Conservation (phyloP, 2,888 invertebrate genomes). For the Drosophila silvestris region DNA sequence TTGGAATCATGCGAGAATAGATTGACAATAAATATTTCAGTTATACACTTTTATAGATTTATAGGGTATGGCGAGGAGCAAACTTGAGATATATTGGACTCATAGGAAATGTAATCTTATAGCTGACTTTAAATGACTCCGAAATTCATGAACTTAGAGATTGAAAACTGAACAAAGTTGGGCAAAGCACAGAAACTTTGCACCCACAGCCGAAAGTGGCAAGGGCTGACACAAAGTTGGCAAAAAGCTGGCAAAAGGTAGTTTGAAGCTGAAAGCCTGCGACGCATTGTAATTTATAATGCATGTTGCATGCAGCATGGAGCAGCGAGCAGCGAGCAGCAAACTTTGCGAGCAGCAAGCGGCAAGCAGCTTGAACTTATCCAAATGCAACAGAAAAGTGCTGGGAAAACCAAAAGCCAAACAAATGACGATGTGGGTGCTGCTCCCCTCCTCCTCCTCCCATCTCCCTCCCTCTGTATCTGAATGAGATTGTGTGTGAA, state of each 20-base stretch:
- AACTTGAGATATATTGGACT: not conserved
- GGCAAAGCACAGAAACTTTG: constrained; percentile 21
- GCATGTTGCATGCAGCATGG: constrained; percentile 28
- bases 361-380: constrained; percentile 27
- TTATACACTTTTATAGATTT: not conserved
- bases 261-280: constrained; percentile 25
- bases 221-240: constrained; percentile 1
- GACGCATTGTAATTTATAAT: constrained; percentile 50
- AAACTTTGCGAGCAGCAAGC: constrained; percentile 1
- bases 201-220: constrained; percentile 2
- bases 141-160: constrained; percentile 23
- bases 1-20: not conserved
- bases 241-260: constrained; percentile 6
- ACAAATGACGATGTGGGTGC: constrained; percentile 18
- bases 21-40: too few relatives aligned
- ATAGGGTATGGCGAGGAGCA: not conserved
- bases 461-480: not conserved
- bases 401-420: constrained; percentile 13
- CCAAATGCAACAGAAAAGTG: constrained; percentile 39
- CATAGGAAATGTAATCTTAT: constrained; percentile 28
- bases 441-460: not conserved
- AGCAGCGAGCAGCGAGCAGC: constrained; percentile 10
- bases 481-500: not conserved
- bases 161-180: constrained; percentile 13
- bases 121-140: constrained; percentile 24